phyloP scores from a whole-genome alignment of 2,797 vertebrate species.

The Spinus pinus region DNA sequence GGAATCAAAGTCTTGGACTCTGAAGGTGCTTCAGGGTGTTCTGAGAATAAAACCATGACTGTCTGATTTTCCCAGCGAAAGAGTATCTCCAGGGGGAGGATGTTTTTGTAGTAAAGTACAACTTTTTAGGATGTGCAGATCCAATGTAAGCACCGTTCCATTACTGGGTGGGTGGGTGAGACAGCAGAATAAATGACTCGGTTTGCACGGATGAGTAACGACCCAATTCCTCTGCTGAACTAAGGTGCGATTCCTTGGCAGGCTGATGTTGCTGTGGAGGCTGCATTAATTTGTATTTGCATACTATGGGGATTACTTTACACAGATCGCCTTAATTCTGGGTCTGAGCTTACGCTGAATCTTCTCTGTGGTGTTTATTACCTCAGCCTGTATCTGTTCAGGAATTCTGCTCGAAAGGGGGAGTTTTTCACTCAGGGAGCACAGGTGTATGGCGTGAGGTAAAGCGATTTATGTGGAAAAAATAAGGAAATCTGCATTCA shows the following conservation, averaged over 20 bases:
- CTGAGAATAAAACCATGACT: background rate
- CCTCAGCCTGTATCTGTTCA: background rate
- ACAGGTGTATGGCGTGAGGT: background rate
- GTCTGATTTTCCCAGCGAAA: background rate
- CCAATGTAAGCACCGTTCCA: background rate
- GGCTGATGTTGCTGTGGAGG: background rate
- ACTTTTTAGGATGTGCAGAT: background rate
- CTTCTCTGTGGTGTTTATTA: background rate
- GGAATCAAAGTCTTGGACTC: background rate
- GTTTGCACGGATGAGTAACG: slow-evolving; percentile 6
- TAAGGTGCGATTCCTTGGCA: slow-evolving; percentile 43
- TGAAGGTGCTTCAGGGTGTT: background rate
- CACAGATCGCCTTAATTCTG: background rate
- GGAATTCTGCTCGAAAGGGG: slow-evolving; percentile 15
- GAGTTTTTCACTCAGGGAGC: background rate
- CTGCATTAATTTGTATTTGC: slow-evolving; percentile 41
- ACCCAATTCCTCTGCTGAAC: background rate
- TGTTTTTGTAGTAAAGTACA: background rate
- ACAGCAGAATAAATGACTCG: background rate
- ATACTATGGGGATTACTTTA: background rate
- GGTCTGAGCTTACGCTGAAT: background rate
- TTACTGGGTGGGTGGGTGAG: background rate
- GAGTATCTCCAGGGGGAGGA: background rate
- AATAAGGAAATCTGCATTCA: slow-evolving; percentile 12
- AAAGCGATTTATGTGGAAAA: background rate